Conservation (phyloP, 1,140 invertebrate genomes). For the Aphaenogaster floridana region DNA sequence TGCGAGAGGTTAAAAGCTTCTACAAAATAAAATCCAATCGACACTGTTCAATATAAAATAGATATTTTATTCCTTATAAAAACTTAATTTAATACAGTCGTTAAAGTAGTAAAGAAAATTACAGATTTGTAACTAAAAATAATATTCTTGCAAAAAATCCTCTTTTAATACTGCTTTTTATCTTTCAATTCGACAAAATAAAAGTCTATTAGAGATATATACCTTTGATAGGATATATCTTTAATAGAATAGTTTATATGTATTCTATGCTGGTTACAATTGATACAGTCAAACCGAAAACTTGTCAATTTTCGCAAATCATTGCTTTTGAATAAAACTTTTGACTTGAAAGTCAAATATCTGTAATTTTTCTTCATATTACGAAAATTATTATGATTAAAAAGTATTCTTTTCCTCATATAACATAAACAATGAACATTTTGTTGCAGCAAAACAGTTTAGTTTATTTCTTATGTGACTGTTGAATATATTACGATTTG, state of each 20-base stretch:
- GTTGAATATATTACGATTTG: not conserved
- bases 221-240: not conserved
- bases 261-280: not conserved
- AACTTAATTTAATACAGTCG: slow-evolving; percentile 6
- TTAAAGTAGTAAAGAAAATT: not conserved
- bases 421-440: slow-evolving; percentile 7
- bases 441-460: not conserved
- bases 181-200: not conserved
- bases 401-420: not conserved
- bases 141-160: slow-evolving; percentile 1
- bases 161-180: not conserved
- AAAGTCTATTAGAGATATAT: not conserved
- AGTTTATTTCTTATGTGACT: slow-evolving; percentile 1
- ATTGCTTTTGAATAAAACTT: not conserved
- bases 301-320: not conserved
- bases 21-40: slow-evolving; percentile 16
- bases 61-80: not conserved
- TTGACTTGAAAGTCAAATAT: not conserved
- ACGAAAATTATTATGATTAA: not conserved
- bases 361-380: not conserved
- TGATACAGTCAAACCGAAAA: not conserved
- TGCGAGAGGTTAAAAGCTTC: not conserved
- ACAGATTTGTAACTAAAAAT: not conserved
- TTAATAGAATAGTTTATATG: not conserved
- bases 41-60: not conserved